A percentile compares a stretch with the other conserved stretches of the same genome.
phyloP scores from a whole-genome alignment of 2,888 invertebrate genomes.

The Encarsia formosa region DNA sequence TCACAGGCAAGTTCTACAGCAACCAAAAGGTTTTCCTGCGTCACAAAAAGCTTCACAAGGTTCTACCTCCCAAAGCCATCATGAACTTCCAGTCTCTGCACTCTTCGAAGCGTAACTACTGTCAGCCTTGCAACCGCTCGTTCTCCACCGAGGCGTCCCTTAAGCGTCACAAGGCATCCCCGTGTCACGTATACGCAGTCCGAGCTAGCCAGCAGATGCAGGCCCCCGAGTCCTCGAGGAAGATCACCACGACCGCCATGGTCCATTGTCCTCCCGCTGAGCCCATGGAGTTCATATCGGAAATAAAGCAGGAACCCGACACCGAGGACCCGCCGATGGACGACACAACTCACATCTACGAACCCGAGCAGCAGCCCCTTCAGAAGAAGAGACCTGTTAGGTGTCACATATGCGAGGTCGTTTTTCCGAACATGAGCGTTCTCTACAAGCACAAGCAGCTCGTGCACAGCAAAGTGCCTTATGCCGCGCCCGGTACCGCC shows the following conservation, averaged over 20 bases:
- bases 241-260: slow-evolving; percentile 25
- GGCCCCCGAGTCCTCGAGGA: not conserved
- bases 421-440: slow-evolving; percentile 62
- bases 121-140: slow-evolving; percentile 50
- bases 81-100: slow-evolving; percentile 32
- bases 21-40: slow-evolving; percentile 58
- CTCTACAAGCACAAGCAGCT: slow-evolving; percentile 61
- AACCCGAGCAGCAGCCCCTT: not conserved
- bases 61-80: slow-evolving; percentile 13
- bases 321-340: not conserved
- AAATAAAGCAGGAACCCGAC: slow-evolving; percentile 23
- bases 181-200: slow-evolving; percentile 21
- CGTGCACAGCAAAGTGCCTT: slow-evolving; percentile 53
- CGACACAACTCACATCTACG: not conserved
- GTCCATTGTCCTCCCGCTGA: slow-evolving; percentile 24
- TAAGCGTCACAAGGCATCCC: slow-evolving; percentile 46
- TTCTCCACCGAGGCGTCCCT: slow-evolving; percentile 50
- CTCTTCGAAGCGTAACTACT: slow-evolving; percentile 35
- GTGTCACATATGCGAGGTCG: slow-evolving; percentile 62
- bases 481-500: slow-evolving; percentile 25
- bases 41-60: slow-evolving; percentile 56
- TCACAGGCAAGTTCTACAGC: slow-evolving; percentile 62
- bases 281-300: slow-evolving; percentile 6
- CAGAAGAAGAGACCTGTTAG: slow-evolving; percentile 46
- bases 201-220: slow-evolving; percentile 7